Conservation (phyloP, 1,140 invertebrate species). For the Pseudobourletiella spinata region DNA sequence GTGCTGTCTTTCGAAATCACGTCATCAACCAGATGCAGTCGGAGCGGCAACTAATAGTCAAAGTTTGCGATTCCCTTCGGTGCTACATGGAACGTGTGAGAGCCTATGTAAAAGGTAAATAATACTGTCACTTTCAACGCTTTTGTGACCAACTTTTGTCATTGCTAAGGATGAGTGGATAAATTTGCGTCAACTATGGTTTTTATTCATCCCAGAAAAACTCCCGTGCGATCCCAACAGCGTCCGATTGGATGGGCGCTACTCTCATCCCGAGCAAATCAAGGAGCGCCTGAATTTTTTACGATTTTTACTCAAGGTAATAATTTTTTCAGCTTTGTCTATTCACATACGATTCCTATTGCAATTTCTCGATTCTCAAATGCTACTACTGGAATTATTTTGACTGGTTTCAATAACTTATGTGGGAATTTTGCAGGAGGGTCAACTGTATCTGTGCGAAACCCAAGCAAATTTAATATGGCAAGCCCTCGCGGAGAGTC, state of each 20-base stretch:
- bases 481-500: conserved; percentile 88
- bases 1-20: conserved; percentile 53
- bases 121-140: conserved; percentile 9
- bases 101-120: conserved; percentile 53
- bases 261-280: conserved; percentile 86
- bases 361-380: too few species aligned
- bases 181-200: conserved; percentile 1
- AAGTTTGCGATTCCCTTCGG: conserved; percentile 87
- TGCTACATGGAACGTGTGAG: conserved; percentile 83
- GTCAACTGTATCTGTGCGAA: conserved; percentile 89
- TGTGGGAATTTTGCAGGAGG: conserved; percentile 54
- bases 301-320: conserved; percentile 70
- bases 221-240: conserved; percentile 67
- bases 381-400: too few species aligned
- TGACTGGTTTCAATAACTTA: too few species aligned
- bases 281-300: conserved; percentile 91
- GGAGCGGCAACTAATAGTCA: conserved; percentile 83
- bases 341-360: too few species aligned
- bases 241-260: conserved; percentile 78
- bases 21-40: conserved; percentile 86
- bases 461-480: conserved; percentile 96
- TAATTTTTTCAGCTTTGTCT: neutral
- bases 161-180: neutral
- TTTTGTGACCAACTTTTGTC: neutral
- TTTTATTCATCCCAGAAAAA: conserved; percentile 46